Evolutionary conservation across 2,888 invertebrate species (phyloP), one percentile per base, ranked within the genome.

Genomic region (Noctua janthe): DNA sequence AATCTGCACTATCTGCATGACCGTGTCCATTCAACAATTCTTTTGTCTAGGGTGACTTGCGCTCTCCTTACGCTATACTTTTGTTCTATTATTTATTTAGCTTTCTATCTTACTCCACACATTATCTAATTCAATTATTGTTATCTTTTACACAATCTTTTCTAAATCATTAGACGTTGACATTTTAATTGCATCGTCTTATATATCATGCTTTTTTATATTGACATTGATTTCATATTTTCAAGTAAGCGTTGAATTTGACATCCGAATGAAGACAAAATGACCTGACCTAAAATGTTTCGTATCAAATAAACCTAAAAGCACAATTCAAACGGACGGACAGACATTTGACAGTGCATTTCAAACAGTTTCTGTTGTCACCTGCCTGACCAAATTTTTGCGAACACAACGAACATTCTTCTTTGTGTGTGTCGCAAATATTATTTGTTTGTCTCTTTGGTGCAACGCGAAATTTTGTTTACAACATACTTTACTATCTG

Each of bases 11-110:
- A 91, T 92, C 93, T 88, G 71, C 75, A 69, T 83, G 90, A 92
- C 91, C 92, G 85, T 88, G 87, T 76, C 87, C 88, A 92, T 92
- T 93, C 91, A 91, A 91, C 88, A 92, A 91, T 92, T 93, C 92
- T 92, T 95, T 95, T 95, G 95, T 95, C 90, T 91, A 85, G 87
- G 79, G 85, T 94, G 94, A 94, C 94, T 95, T 94, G 94, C 93
- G 89, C 90, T 91, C 92, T 92, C 81, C 69, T 87, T 85, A 78
- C 70, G 89, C 90, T 91, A 91, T 82, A 86, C 75, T 86, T 87
- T 89, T 88, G 82, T 91, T 88, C 80, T 87, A 83, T 89, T 87
- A 88, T 87, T 90, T 87, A 88, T 87, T 90, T 88, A 78, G 80
- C 87, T 88, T 90, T 91, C 88, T 86, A 89, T 87, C 81, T 90